Conservation (phyloP, 2,797 vertebrate species). For the Scolopax rusticola region DNA sequence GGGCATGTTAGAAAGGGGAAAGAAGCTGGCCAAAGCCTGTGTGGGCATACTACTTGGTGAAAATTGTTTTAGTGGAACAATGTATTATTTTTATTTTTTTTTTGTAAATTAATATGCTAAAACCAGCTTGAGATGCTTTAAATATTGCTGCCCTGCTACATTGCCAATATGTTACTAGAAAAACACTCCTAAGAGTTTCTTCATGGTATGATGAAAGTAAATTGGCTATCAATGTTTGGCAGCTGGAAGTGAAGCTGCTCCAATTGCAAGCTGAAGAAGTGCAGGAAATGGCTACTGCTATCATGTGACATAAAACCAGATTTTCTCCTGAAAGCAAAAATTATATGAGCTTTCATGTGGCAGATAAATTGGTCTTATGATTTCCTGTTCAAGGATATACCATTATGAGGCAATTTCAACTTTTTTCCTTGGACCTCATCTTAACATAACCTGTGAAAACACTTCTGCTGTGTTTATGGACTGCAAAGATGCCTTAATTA, state of each 20-base stretch:
- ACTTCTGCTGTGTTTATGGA: not conserved
- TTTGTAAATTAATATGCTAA: not conserved
- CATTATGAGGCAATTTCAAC: not conserved
- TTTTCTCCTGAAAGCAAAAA: conserved; percentile 26
- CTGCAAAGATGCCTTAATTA: not conserved
- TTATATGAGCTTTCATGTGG: not conserved
- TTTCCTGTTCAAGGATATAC: not conserved
- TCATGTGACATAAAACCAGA: not conserved
- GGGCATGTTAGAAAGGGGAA: not conserved
- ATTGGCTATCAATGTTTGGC: not conserved
- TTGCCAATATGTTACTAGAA: not conserved
- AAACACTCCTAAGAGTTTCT: not conserved
- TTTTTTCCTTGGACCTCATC: not conserved
- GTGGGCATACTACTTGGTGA: not conserved
- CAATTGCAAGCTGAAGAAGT: not conserved
- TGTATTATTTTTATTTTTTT: not conserved
- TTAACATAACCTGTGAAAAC: not conserved
- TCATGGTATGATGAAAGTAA: not conserved
- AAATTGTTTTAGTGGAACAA: not conserved
- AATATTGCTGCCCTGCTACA: not conserved
- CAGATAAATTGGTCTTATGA: not conserved
- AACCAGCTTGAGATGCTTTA: not conserved
- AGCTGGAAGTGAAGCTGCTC: not conserved
- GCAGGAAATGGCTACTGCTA: not conserved
- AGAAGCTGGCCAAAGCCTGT: not conserved